Evolutionary conservation across 2,888 invertebrate genomes (phyloP), one percentile per base, ranked within the genome.

Genomic region (Mimumesa dahlbomi): DNA sequence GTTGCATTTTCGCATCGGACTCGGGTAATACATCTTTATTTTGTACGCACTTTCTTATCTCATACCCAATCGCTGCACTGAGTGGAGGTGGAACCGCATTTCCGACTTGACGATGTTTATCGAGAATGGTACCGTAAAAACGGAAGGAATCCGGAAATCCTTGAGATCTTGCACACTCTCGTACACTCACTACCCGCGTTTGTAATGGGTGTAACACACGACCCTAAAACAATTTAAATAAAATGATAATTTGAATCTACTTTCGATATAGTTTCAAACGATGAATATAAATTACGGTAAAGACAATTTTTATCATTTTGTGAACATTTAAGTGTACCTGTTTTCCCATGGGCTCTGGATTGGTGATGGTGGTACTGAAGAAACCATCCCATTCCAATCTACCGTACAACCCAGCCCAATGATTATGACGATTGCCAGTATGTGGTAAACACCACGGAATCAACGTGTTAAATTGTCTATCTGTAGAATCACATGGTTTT

Each of bases 271-370:
- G 2, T 1, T 34, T 34, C 9, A n/a, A 9, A 9, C n/a, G 34
- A 34, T n/a, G n/a, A n/a, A n/a, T n/a, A n/a, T n/a, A n/a, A n/a
- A n/a, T n/a, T n/a, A n/a, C n/a, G n/a, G n/a, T n/a, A n/a, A n/a
- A n/a, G n/a, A n/a, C n/a, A n/a, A n/a, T n/a, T n/a, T n/a, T n/a
- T n/a, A n/a, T n/a, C n/a, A n/a, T n/a, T n/a, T n/a, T n/a, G n/a
- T n/a, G n/a, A n/a, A n/a, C n/a, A n/a, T n/a, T n/a, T 40, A 14
- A 16, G 38, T 4, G 53, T 84, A 92, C 92, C 90, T 96, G 96
- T 91, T 96, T 96, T 73, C 96, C 96, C 95, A 96, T 96, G 1
- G 96, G 96, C 88, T 96, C 96, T 16, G 96, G 96, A 90, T 96
- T 96, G 21, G 94, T 94, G 66, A 95, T 93, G 0, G 96, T 96